phyloP scores from a whole-genome alignment of 1,140 invertebrate species.

The Anastrepha obliqua region DNA sequence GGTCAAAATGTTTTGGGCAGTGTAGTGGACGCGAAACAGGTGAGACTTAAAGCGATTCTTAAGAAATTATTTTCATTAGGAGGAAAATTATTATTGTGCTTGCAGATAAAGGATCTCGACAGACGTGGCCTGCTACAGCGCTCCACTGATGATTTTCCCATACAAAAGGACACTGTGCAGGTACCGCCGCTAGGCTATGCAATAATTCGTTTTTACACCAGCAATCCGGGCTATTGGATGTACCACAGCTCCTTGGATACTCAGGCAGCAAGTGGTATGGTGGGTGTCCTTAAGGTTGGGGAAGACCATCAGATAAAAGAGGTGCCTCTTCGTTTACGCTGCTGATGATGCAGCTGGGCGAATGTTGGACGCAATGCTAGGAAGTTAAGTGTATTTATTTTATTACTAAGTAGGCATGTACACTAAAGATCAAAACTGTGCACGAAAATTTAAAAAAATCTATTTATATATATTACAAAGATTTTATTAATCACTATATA shows the following conservation, averaged over 20 bases:
- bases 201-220: conserved; percentile 67
- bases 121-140: conserved; percentile 64
- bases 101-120: conserved; percentile 66
- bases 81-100: background rate
- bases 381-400: no score
- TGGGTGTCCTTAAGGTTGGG: conserved; percentile 77
- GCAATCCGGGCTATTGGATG: conserved; percentile 72
- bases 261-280: conserved; percentile 77
- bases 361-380: no score
- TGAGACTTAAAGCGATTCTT: conserved; percentile 55
- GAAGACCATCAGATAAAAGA: conserved; percentile 69
- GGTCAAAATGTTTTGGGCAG: conserved; percentile 65
- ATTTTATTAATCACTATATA: no score
- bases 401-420: no score
- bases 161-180: conserved; percentile 69
- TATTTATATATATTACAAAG: no score
- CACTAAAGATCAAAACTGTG: no score
- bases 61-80: background rate
- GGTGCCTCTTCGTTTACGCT: conserved; percentile 64
- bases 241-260: conserved; percentile 72
- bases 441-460: no score
- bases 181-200: conserved; percentile 68
- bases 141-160: conserved; percentile 62
- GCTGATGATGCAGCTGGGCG: conserved; percentile 55
- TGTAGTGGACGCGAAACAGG: conserved; percentile 64